Percentiles rank a stretch among this genome's conserved stretches.
Evolutionary conservation across 2,888 invertebrate species (phyloP).

Genomic region (Esperia sulphurella): DNA sequence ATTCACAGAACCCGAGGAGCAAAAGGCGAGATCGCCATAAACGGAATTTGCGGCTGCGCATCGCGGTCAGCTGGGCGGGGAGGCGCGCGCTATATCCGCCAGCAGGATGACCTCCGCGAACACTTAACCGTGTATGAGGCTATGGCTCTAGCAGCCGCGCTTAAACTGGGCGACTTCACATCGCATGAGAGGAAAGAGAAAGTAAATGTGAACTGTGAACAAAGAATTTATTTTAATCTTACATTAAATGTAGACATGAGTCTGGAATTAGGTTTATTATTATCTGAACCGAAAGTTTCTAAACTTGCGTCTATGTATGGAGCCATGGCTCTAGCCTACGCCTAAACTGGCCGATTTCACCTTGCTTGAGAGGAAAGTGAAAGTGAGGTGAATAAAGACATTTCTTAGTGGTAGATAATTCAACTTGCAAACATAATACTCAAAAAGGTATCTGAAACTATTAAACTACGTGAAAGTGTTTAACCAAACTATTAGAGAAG

Average conservation of each 20-base stretch:
- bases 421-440: no score
- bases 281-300: no score
- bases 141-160: conserved; percentile 89
- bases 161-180: conserved; percentile 87
- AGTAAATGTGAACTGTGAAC: conserved; percentile 61
- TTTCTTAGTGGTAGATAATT: no score
- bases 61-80: conserved; percentile 85
- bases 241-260: no score
- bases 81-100: conserved; percentile 90
- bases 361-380: conserved; percentile 82
- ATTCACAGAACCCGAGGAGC: conserved; percentile 83
- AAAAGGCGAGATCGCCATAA: conserved; percentile 84
- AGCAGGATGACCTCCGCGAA: conserved; percentile 87
- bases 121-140: conserved; percentile 89
- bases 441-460: no score
- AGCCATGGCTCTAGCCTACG: neutral
- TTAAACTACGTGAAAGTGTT: no score
- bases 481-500: no score
- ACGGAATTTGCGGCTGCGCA: conserved; percentile 78
- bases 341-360: conserved; percentile 83
- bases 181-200: conserved; percentile 84
- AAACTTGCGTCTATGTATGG: neutral
- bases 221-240: neutral
- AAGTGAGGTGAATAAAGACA: conserved; percentile 67
- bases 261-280: neutral